A percentile compares a stretch with the other conserved stretches of the same genome.
Evolutionary conservation across 2,797 vertebrate genomes (phyloP).

Genomic region (Peromyscus nudipes): DNA sequence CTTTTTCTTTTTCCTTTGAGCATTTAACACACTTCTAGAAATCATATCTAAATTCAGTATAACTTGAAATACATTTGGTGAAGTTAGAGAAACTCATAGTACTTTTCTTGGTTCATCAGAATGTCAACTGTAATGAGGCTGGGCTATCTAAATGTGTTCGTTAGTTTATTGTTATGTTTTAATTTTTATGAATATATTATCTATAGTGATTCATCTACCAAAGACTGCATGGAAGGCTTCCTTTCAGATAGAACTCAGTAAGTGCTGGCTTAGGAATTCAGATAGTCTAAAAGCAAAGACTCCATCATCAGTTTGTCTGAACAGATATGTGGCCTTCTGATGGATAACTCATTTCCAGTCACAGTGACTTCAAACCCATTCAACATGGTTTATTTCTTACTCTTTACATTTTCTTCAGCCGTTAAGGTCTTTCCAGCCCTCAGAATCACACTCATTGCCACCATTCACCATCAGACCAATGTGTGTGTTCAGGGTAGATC

Average conservation of each 20-base stretch:
- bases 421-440: not conserved
- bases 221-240: not conserved
- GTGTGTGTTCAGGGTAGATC: not conserved
- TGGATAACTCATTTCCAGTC: not conserved
- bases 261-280: not conserved
- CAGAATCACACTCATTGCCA: not conserved
- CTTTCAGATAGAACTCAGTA: not conserved
- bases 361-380: not conserved
- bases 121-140: not conserved
- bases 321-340: not conserved
- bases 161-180: slow-evolving; percentile 23
- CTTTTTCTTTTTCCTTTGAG: not conserved
- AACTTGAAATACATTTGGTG: not conserved
- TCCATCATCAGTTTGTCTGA: not conserved
- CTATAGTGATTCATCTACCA: not conserved
- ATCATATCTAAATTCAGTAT: not conserved
- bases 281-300: slow-evolving; percentile 17
- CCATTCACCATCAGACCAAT: not conserved
- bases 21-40: slow-evolving; percentile 7
- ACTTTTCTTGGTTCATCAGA: not conserved
- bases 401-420: not conserved
- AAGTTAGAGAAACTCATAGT: not conserved
- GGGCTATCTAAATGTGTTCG: not conserved
- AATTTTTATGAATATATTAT: not conserved
- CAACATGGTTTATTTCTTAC: not conserved